Base-by-base conservation (phyloP, 2,113 vertebrate species). In the Varanus komodoensis region DNA sequence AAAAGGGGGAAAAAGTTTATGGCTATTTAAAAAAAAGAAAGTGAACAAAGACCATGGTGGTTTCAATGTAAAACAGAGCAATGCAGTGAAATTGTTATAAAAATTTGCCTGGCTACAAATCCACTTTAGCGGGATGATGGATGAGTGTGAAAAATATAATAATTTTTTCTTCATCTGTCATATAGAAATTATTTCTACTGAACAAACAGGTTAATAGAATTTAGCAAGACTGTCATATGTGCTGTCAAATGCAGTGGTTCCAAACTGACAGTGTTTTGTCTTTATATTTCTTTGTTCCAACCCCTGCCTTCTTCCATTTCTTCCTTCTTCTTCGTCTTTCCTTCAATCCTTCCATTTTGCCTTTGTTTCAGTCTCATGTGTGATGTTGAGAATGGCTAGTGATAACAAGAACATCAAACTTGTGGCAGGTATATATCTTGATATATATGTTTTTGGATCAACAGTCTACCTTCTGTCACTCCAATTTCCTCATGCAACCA, bases 91-190 rank as follows among this genome's bases (percentile, higher is more conserved):
- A 82, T 78, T 87, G 57, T 87, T 67, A 68, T 57, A 44, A 83
- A 82, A 87, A 68, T 57, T 78, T 84, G 61, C 50, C 64, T 79
- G 73, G 82, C 29, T 27, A 83, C 50, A 91, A 84, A 88, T 84
- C 48, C 29, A 91, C 48, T 91, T 82, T 83, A 85, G 74, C 74
- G 79, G 74, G 74, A 89, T 85, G 82, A 89, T 85, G 82, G 89
- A 89, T 89, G 74, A 79, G 82, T 85, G 82, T 80, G 74, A 69
- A 89, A 89, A 89, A 85, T 89, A 85, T 38, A 79, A 89, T 85
- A 85, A 79, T 89, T 85, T 85, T 85, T 89, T 89, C 89, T 80
- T 89, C 82, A 89, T 89, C 82, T 89, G 74, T 77, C 85, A 91
- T 82, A 87, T n/a, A 27, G 44, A 91, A 91, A 78, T 83, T 91